Evolutionary conservation across 2,113 vertebrate species (phyloP).

Genomic region (Cryptomyrus ogoouensis): DNA sequence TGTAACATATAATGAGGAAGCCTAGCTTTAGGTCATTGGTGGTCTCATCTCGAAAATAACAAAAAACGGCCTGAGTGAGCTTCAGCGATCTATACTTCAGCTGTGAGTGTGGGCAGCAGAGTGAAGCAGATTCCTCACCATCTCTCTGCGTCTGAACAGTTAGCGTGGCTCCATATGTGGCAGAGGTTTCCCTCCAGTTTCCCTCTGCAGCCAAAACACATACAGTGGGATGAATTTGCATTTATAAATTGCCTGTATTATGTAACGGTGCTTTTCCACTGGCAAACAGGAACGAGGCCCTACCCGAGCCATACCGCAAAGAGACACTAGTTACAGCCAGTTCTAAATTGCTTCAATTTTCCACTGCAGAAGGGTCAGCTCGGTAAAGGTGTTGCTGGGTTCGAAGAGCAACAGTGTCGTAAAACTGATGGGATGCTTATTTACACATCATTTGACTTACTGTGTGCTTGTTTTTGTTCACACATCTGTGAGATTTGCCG

Average conservation of each 20-base stretch:
- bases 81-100: not conserved
- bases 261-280: not conserved
- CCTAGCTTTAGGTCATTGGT: not conserved
- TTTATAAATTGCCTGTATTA: not conserved
- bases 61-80: not conserved
- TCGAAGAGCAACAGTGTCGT: not conserved
- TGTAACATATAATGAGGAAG: not conserved
- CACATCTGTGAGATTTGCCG: not conserved
- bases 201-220: not conserved
- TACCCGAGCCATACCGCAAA: not conserved
- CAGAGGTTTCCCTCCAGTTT: not conserved
- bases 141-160: not conserved
- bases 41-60: not conserved
- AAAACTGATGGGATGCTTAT: not conserved
- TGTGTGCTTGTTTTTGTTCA: not conserved
- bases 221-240: not conserved
- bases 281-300: not conserved
- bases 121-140: not conserved
- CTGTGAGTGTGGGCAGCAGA: not conserved
- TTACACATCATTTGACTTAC: not conserved
- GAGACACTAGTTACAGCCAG: not conserved
- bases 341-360: not conserved
- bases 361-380: not conserved
- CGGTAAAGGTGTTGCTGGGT: not conserved
- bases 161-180: not conserved